Percentiles rank a stretch among this genome's conserved stretches.
These are phyloP conservation scores for Percopsis omiscomaycus DNA, from an alignment of 2,797 vertebrate genomes.

Conservation along the genomic window DNA sequence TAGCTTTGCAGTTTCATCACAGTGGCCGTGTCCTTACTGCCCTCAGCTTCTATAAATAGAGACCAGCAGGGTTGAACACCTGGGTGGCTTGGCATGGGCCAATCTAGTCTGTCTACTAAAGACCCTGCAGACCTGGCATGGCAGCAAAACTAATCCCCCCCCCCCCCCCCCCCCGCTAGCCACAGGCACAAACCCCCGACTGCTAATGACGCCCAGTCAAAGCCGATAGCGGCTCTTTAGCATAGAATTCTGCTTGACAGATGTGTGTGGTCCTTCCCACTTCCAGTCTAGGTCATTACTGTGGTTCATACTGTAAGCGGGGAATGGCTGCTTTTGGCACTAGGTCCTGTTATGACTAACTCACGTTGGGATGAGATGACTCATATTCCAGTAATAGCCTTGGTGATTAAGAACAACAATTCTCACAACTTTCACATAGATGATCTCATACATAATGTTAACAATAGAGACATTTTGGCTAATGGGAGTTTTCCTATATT, in stretches of 20 bases:
- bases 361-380: slow-evolving; percentile 18
- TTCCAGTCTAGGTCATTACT: slow-evolving; percentile 7
- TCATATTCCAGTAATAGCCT: slow-evolving; percentile 13
- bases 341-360: slow-evolving; percentile 31
- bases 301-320: slow-evolving; percentile 14
- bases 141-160: slow-evolving; percentile 3
- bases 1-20: slow-evolving; percentile 7
- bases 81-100: slow-evolving; percentile 12
- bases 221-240: slow-evolving; percentile 13
- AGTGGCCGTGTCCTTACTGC: neutral
- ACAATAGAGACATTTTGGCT: no score
- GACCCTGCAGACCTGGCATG: neutral
- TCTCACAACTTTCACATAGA: no score
- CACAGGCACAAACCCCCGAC: slow-evolving; percentile 7
- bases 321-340: slow-evolving; percentile 38
- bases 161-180: neutral
- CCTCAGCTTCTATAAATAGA: slow-evolving; percentile 29
- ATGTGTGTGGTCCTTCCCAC: slow-evolving; percentile 19
- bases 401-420: no score
- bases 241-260: slow-evolving; percentile 20
- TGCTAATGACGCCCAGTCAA: slow-evolving; percentile 6
- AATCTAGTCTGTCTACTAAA: slow-evolving; percentile 21
- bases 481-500: no score
- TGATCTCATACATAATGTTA: no score
- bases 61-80: slow-evolving; percentile 25